Percentiles rank a stretch among this genome's conserved stretches.
Evolutionary conservation across 2,113 vertebrate species (phyloP).

Genomic region (Colossoma macropomum): DNA sequence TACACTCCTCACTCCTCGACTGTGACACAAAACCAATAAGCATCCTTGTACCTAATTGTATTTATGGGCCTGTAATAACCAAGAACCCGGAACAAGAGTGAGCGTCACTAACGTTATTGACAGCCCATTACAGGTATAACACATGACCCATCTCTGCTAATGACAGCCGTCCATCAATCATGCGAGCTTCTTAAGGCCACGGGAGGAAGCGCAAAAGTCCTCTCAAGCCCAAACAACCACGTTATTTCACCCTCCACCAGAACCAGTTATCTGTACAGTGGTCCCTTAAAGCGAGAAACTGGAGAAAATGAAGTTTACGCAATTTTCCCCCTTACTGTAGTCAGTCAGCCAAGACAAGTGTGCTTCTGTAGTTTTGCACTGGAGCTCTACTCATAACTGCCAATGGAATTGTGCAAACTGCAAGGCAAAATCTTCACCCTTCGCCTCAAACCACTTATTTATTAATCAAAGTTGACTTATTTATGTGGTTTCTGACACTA

Average conservation of each 20-base stretch:
- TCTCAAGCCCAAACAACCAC: not conserved
- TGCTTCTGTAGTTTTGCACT: not conserved
- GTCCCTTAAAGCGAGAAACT: not conserved
- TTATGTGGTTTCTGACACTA: not conserved
- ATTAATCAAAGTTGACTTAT: not conserved
- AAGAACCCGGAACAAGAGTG: not conserved
- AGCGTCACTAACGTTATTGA: not conserved
- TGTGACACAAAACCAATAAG: conserved; percentile 44
- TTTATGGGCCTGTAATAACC: conserved; percentile 34
- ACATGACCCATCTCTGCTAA: conserved; percentile 18
- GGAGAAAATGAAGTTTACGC: no score
- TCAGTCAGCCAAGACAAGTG: not conserved
- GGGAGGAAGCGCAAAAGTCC: not conserved
- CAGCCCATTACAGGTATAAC: conserved; percentile 3
- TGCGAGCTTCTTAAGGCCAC: not conserved
- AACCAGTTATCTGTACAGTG: not conserved
- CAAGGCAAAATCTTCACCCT: no score
- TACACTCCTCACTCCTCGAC: not conserved
- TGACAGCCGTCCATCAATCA: conserved; percentile 20
- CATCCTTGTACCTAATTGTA: conserved; percentile 17
- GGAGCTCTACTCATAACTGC: no score
- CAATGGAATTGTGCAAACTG: no score
- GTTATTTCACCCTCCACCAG: conserved; percentile 1
- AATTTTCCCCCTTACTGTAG: not conserved
- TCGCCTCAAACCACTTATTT: not conserved